phyloP scores from a whole-genome alignment of 2,888 invertebrate genomes.

The Drosophila setosimentum region DNA sequence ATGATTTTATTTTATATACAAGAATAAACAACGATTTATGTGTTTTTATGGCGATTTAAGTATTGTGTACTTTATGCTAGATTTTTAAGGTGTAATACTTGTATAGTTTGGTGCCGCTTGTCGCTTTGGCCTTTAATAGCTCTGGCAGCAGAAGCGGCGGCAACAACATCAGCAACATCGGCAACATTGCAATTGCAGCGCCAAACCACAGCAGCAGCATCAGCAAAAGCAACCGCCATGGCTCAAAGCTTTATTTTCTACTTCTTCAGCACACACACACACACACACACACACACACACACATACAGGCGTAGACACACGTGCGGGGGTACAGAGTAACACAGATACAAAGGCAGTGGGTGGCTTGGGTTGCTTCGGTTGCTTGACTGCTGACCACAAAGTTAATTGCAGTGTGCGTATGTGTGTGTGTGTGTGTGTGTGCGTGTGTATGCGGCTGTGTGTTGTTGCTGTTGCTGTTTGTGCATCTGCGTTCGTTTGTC shows the following conservation, averaged over 20 bases:
- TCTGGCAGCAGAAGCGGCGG: conserved; percentile 18
- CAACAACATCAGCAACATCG: conserved; percentile 8
- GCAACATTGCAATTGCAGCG: conserved; percentile 37
- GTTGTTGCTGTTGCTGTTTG: conserved; percentile 21
- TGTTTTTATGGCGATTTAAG: neutral
- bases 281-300: neutral
- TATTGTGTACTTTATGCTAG: neutral
- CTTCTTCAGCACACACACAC: conserved; percentile 35
- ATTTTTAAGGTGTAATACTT: conserved; percentile 7
- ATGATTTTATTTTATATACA: neutral
- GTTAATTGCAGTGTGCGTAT: conserved; percentile 70
- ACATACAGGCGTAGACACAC: conserved; percentile 5
- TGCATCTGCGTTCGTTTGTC: conserved; percentile 56
- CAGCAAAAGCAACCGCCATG: conserved; percentile 38
- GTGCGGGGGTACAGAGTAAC: conserved; percentile 5
- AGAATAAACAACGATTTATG: neutral
- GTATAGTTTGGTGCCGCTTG: conserved; percentile 29
- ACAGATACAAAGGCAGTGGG: conserved; percentile 55
- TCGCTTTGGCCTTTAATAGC: conserved; percentile 63
- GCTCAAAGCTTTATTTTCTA: conserved; percentile 37
- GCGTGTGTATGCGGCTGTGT: conserved; percentile 8
- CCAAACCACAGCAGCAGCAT: conserved; percentile 31
- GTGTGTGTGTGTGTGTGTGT: neutral
- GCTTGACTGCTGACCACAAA: conserved; percentile 63
- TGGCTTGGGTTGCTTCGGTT: conserved; percentile 42